Conservation (phyloP, 2,113 vertebrate genomes). For the Tragelaphus strepsiceros region DNA sequence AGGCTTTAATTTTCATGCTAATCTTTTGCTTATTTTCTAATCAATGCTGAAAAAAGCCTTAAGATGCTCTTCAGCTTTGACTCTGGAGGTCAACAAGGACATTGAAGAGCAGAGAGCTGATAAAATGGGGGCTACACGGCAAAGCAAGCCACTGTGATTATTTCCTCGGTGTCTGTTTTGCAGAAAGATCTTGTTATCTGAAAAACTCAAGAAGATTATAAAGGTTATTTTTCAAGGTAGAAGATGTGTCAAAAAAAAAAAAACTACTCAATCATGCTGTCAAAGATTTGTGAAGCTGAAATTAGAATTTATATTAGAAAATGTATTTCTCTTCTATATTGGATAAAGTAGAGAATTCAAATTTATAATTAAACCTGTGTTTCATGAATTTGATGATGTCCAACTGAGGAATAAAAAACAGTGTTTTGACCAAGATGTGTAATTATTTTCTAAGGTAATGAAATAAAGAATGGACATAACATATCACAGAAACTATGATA, state of each 20-base stretch:
- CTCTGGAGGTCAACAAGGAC: neutral
- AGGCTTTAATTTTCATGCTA: neutral
- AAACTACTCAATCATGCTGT: conserved; percentile 46
- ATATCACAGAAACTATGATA: neutral
- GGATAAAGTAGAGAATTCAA: neutral
- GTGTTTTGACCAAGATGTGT: neutral
- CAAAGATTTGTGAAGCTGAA: conserved; percentile 40
- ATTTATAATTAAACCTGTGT: conserved; percentile 22
- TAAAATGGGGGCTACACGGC: neutral
- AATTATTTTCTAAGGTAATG: neutral
- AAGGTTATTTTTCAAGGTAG: conserved; percentile 61
- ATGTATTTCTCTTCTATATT: conserved; percentile 3
- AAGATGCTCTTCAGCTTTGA: neutral
- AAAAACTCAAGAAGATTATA: conserved; percentile 54
- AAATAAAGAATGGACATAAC: neutral
- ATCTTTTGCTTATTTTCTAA: conserved; percentile 53
- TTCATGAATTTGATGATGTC: neutral
- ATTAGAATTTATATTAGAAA: conserved; percentile 53
- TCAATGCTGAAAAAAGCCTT: neutral
- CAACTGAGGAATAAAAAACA: neutral
- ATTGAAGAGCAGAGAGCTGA: neutral
- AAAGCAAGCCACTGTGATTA: neutral
- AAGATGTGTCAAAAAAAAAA: conserved; percentile 16
- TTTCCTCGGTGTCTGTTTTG: conserved; percentile 38
- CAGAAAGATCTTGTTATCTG: conserved; percentile 56